These are phyloP conservation scores for Falco berigora DNA, from an alignment of 2,797 vertebrate genomes.

Conservation along the genomic window DNA sequence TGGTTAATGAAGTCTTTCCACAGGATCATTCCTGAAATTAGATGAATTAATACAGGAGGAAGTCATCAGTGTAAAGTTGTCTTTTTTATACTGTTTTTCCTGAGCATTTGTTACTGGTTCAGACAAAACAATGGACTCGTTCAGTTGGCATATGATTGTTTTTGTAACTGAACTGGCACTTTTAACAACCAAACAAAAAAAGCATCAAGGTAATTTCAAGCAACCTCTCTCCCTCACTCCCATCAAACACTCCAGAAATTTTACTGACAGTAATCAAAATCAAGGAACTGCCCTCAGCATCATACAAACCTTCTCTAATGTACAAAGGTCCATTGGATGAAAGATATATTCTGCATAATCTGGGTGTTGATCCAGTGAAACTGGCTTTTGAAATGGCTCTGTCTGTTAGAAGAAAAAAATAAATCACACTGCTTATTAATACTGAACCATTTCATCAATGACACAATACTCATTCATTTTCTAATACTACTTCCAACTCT, in stretches of 20 bases:
- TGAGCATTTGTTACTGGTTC: neutral
- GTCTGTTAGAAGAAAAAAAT: slow-evolving; percentile 75
- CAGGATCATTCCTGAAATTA: neutral
- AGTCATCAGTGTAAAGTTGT: neutral
- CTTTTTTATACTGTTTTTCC: neutral
- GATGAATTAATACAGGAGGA: neutral
- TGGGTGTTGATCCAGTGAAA: slow-evolving; percentile 94
- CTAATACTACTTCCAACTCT: neutral
- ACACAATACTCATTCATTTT: neutral
- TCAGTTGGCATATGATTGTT: neutral
- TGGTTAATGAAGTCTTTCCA: neutral
- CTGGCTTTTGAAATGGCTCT: slow-evolving; percentile 97
- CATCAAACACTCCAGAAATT: neutral
- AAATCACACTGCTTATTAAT: neutral
- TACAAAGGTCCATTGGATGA: slow-evolving; percentile 96
- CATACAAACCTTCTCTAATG: slow-evolving; percentile 92
- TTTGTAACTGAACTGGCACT: neutral
- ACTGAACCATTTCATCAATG: neutral
- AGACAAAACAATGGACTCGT: neutral
- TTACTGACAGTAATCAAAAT: neutral
- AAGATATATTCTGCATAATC: slow-evolving; percentile 99
- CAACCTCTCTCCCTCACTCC: neutral
- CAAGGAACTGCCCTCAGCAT: neutral
- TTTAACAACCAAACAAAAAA: neutral
- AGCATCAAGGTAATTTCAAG: neutral